phyloP scores from a whole-genome alignment of 2,888 invertebrate species.

The Apomyelois bistriatella region DNA sequence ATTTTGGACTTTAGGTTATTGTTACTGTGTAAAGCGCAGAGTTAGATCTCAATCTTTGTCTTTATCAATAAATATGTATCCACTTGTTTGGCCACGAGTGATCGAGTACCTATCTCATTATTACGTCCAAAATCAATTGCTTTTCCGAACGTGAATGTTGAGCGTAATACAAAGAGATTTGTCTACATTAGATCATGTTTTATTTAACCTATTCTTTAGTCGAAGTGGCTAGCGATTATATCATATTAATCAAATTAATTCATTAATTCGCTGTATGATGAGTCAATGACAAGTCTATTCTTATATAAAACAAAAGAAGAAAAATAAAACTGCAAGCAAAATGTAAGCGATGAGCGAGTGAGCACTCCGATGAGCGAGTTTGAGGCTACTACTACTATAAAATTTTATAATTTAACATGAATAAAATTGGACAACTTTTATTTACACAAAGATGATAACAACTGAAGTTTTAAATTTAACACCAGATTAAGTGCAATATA shows the following conservation, averaged over 20 bases:
- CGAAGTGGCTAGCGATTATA: too few relatives aligned
- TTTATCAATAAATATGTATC: not conserved
- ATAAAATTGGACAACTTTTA: conserved; percentile 22
- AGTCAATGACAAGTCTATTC: too few relatives aligned
- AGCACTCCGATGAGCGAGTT: too few relatives aligned
- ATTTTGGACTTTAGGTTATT: conserved; percentile 10
- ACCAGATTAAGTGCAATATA: not conserved
- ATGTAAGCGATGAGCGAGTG: too few relatives aligned
- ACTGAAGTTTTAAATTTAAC: conserved; percentile 11
- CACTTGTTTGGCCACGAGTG: conserved; percentile 5
- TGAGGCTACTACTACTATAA: too few relatives aligned
- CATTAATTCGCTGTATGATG: too few relatives aligned
- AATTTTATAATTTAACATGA: conserved; percentile 4
- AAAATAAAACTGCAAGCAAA: too few relatives aligned
- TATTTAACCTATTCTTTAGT: too few relatives aligned
- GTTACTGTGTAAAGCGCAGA: conserved; percentile 4
- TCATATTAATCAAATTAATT: too few relatives aligned
- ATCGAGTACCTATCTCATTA: conserved; percentile 11
- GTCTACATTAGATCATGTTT: conserved; percentile 26
- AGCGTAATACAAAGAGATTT: conserved; percentile 25
- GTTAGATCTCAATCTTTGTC: not conserved
- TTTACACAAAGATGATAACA: conserved; percentile 14
- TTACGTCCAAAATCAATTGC: conserved; percentile 21
- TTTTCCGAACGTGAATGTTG: conserved; percentile 20
- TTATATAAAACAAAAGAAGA: too few relatives aligned